These are phyloP conservation scores for Diceros bicornis DNA, from an alignment of 2,797 vertebrate species.

Conservation along the genomic window DNA sequence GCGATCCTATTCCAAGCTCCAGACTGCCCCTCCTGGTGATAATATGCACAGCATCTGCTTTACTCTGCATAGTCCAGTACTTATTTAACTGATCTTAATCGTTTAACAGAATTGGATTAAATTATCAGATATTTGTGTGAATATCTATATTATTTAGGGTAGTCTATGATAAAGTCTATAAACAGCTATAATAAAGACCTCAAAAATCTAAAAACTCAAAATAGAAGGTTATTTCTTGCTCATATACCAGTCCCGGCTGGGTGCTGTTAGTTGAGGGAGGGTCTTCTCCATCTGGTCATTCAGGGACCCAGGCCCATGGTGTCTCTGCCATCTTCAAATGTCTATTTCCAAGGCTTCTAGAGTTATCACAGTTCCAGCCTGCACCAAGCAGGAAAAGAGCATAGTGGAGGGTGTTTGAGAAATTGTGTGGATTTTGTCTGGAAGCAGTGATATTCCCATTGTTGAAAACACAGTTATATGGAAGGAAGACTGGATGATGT, in stretches of 20 bases:
- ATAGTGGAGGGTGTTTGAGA: not conserved
- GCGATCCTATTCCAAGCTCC: not conserved
- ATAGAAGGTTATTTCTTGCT: not conserved
- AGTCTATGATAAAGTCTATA: too few relatives aligned
- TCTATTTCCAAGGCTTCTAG: not conserved
- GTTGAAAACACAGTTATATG: not conserved
- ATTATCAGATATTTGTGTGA: not conserved
- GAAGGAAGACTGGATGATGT: not conserved
- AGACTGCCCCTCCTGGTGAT: not conserved
- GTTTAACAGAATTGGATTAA: not conserved
- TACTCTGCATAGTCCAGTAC: rapidly evolving
- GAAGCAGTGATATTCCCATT: not conserved
- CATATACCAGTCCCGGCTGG: not conserved
- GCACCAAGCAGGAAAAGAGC: not conserved
- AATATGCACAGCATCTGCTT: not conserved
- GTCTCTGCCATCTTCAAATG: not conserved
- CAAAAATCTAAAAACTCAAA: not conserved
- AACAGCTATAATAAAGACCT: not conserved
- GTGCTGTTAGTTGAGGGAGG: not conserved
- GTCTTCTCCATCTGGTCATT: not conserved
- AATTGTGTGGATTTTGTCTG: not conserved
- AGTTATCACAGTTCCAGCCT: not conserved
- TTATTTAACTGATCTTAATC: not conserved
- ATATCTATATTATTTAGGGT: not conserved
- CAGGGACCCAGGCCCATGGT: not conserved